phyloP scores from a whole-genome alignment of 1,140 invertebrate species.

The Danaus melanippus region DNA sequence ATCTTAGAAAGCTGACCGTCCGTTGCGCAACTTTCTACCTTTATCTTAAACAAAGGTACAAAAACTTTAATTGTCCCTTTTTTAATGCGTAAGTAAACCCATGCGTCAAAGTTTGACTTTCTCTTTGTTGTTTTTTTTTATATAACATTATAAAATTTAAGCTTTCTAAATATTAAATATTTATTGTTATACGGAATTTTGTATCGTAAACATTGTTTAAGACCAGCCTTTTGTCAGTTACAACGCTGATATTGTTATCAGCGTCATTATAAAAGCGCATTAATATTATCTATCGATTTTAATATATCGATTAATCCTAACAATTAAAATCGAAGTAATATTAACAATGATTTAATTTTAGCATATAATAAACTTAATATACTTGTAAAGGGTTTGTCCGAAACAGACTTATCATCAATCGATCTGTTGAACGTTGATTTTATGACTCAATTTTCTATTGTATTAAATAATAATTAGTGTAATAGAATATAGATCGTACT shows the following conservation, averaged over 20 bases:
- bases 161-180: no score
- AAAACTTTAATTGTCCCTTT: constrained; percentile 41
- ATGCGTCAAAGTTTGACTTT: constrained; percentile 35
- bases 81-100: constrained; percentile 36
- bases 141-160: no score
- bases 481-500: constrained; percentile 33
- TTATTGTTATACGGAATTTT: no score
- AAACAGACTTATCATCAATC: no score
- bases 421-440: background rate
- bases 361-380: no score
- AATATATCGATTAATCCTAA: no score
- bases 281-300: constrained; percentile 4
- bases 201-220: no score
- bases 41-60: constrained; percentile 57
- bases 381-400: no score
- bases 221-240: constrained; percentile 10
- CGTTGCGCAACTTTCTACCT: constrained; percentile 65
- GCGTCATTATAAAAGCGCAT: constrained; percentile 7
- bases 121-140: constrained; percentile 13
- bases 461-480: constrained; percentile 27
- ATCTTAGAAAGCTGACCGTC: constrained; percentile 61
- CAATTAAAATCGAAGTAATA: no score
- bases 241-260: constrained; percentile 10
- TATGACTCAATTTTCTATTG: constrained; percentile 16
- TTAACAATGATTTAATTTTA: no score